These are phyloP conservation scores for Galerucella calmariensis DNA, from an alignment of 2,888 invertebrate genomes.

Conservation along the genomic window DNA sequence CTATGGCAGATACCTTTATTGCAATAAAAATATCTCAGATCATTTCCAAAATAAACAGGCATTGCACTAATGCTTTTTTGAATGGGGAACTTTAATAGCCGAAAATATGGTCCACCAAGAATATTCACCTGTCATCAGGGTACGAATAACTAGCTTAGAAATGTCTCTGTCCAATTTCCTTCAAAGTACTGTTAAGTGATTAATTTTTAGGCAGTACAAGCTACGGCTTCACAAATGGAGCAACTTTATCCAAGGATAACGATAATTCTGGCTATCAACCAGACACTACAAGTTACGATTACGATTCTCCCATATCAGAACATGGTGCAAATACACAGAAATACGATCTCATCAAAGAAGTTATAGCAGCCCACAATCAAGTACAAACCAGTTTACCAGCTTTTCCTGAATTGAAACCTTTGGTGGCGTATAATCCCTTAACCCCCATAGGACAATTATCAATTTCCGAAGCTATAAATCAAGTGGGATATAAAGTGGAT, in stretches of 20 bases:
- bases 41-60: no score
- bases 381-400: constrained; percentile 55
- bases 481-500: constrained; percentile 12
- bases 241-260: constrained; percentile 24
- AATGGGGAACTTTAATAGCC: no score
- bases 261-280: constrained; percentile 51
- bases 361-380: constrained; percentile 57
- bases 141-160: no score
- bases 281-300: constrained; percentile 72
- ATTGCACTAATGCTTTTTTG: no score
- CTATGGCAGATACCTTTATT: no score
- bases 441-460: constrained; percentile 10
- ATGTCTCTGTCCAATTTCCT: no score
- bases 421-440: constrained; percentile 55
- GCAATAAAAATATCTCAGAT: no score
- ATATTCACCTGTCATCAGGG: no score
- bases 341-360: constrained; percentile 72
- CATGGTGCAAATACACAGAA: constrained; percentile 89
- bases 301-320: constrained; percentile 89
- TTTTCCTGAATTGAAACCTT: constrained; percentile 52
- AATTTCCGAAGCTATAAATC: constrained; percentile 42
- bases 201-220: constrained; percentile 75
- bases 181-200: no score
- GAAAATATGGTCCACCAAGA: no score
- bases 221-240: constrained; percentile 32